Conservation (phyloP, 2,797 vertebrate species). For the Girardinus metallicus region DNA sequence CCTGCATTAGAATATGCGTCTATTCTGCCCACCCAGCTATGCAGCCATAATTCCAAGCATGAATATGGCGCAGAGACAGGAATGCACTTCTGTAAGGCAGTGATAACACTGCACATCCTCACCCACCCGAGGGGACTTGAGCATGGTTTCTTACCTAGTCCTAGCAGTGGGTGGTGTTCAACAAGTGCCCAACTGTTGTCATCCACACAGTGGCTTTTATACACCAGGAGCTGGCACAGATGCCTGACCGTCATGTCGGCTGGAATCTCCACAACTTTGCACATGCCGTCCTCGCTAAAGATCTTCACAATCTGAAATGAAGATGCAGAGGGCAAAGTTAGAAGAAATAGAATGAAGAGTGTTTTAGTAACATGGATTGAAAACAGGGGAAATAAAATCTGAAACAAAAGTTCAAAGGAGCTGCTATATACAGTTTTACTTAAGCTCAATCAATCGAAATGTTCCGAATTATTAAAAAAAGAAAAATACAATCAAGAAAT, state of each 20-base stretch:
- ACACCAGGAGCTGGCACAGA: constrained; percentile 96
- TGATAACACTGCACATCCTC: constrained; percentile 32
- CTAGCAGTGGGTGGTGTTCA: constrained; percentile 94
- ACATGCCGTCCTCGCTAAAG: constrained; percentile 95
- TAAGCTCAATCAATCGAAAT: neutral
- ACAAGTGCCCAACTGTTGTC: constrained; percentile 98
- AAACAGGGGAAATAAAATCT: neutral
- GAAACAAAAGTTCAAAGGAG: neutral
- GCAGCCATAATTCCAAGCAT: constrained; percentile 31
- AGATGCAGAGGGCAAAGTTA: constrained; percentile 5
- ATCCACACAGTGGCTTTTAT: constrained; percentile 97
- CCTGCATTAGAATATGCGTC: constrained; percentile 59
- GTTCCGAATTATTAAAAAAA: neutral
- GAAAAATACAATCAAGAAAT: neutral
- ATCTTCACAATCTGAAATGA: constrained; percentile 91
- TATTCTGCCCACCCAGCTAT: constrained; percentile 24
- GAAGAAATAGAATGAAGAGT: neutral
- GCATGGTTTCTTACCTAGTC: constrained; percentile 87
- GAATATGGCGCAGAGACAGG: constrained; percentile 1
- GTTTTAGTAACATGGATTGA: neutral
- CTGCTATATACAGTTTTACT: neutral
- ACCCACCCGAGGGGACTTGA: constrained; percentile 20
- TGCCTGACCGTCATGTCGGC: constrained; percentile 96
- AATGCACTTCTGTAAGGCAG: constrained; percentile 56
- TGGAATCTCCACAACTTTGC: constrained; percentile 95